phyloP scores from a whole-genome alignment of 2,113 vertebrate species.

The Cephalophus harveyi region DNA sequence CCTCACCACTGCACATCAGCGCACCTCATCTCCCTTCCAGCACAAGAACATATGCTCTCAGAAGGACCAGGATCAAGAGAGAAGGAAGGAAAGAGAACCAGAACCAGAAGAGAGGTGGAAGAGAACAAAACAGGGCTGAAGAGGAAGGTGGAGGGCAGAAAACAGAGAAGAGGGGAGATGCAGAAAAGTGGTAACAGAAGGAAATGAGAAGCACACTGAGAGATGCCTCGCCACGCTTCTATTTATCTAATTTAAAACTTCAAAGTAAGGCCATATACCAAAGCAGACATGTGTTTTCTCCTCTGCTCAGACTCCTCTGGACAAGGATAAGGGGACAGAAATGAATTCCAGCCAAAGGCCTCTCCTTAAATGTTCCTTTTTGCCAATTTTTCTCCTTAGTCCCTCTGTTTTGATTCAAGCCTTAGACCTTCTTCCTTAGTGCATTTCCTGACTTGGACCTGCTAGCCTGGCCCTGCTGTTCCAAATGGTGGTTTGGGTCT shows the following conservation, averaged over 20 bases:
- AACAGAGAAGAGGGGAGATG: not conserved
- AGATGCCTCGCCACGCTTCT: conserved; percentile 27
- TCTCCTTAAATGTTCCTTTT: not conserved
- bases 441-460: not conserved
- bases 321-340: not conserved
- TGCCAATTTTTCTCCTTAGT: not conserved
- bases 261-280: conserved; percentile 54
- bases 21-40: not conserved
- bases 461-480: not conserved
- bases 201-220: not conserved
- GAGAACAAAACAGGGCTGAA: not conserved
- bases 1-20: not conserved
- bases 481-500: not conserved
- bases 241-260: conserved; percentile 63
- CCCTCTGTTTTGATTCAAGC: not conserved
- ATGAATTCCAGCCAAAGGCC: not conserved
- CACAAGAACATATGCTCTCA: not conserved
- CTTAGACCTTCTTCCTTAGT: not conserved
- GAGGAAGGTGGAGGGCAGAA: not conserved
- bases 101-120: not conserved
- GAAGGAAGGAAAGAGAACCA: not conserved
- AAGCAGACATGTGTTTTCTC: conserved; percentile 10
- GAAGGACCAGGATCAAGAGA: not conserved
- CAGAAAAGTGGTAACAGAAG: not conserved
- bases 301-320: not conserved